These are phyloP conservation scores for Coleophora deauratella DNA, from an alignment of 2,888 invertebrate genomes.

Conservation along the genomic window DNA sequence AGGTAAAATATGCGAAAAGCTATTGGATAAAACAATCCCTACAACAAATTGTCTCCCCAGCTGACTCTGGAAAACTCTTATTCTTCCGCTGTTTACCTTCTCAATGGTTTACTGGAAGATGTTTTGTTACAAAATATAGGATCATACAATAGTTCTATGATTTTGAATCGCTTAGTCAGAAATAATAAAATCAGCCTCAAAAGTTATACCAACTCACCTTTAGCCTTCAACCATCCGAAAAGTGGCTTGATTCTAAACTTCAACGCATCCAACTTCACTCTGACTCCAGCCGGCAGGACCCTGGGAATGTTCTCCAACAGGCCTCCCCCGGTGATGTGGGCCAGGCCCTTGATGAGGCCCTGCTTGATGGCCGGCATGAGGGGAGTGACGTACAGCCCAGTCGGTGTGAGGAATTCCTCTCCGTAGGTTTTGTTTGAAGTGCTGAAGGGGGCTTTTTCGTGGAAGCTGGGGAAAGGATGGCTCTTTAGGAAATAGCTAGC, in stretches of 20 bases:
- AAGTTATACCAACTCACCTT: conserved; percentile 56
- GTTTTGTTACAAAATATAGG: no score
- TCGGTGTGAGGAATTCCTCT: conserved; percentile 88
- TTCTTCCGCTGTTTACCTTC: no score
- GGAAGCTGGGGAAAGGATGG: conserved; percentile 30
- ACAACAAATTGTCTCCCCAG: no score
- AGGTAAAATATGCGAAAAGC: no score
- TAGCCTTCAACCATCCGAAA: conserved; percentile 90
- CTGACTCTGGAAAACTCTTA: no score
- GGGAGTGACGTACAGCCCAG: conserved; percentile 87
- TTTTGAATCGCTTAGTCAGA: no score
- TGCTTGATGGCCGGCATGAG: conserved; percentile 81
- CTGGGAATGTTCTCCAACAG: conserved; percentile 91
- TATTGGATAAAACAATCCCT: no score
- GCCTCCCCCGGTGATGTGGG: conserved; percentile 97
- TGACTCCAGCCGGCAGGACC: conserved; percentile 80
- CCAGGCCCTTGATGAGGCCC: conserved; percentile 86
- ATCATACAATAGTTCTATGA: no score
- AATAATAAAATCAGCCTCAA: no score
- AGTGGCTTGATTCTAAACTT: conserved; percentile 84
- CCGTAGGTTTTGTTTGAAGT: conserved; percentile 66
- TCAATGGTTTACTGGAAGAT: no score
- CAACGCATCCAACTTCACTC: conserved; percentile 80
- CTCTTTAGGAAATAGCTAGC: neutral
- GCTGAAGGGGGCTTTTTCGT: conserved; percentile 58